These are phyloP conservation scores for Neolamprologus falcicula DNA, from an alignment of 2,113 vertebrate species.

Conservation along the genomic window DNA sequence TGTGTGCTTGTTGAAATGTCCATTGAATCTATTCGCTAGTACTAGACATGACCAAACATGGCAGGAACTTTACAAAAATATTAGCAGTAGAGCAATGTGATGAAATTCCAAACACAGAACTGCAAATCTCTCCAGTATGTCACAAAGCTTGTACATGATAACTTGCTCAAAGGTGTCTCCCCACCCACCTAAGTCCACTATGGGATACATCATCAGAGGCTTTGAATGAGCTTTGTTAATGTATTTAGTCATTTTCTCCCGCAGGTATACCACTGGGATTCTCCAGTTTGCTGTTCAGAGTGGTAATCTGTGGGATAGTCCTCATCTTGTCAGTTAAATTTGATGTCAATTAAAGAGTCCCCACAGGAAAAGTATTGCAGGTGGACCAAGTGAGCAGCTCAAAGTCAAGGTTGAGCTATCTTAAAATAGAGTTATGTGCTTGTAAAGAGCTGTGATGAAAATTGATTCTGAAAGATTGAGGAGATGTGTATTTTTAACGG, in stretches of 20 bases:
- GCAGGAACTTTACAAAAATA: conserved; percentile 8
- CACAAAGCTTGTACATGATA: neutral
- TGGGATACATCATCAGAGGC: conserved; percentile 8
- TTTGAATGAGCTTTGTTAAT: conserved; percentile 41
- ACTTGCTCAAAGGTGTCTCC: neutral
- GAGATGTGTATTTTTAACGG: conserved; percentile 27
- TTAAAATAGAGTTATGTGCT: conserved; percentile 5
- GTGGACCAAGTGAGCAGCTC: neutral
- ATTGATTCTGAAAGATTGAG: conserved; percentile 34
- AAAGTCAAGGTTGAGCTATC: conserved; percentile 12
- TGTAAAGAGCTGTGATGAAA: conserved; percentile 21
- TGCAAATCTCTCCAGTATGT: conserved; percentile 15
- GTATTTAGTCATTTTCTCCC: conserved; percentile 12
- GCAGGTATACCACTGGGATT: neutral
- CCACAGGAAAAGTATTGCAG: neutral
- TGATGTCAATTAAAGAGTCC: conserved; percentile 17
- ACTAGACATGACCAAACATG: neutral
- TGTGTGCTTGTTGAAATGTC: neutral
- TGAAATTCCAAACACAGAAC: conserved; percentile 11
- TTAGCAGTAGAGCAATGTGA: neutral
- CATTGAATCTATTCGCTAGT: neutral
- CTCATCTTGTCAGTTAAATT: neutral
- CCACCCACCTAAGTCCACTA: neutral
- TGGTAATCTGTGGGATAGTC: neutral
- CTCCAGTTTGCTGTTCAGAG: neutral